Conservation (phyloP, 2,113 vertebrate genomes). For the Oncorhynchus kisutch region DNA sequence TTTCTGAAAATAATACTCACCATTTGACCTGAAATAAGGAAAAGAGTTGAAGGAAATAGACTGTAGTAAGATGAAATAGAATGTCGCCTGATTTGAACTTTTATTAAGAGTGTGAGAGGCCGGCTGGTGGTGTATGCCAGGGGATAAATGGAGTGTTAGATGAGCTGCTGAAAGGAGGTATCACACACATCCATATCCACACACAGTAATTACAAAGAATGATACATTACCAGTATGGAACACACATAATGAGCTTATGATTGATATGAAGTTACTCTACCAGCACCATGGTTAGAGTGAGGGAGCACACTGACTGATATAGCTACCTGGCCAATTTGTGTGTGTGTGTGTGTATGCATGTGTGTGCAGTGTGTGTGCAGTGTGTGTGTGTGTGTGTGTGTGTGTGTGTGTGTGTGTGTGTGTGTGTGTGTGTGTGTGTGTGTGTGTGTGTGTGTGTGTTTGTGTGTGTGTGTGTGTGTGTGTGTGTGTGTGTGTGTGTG, state of each 20-base stretch:
- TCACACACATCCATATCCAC: not conserved
- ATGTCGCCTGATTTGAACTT: not conserved
- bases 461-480: not conserved
- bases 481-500: not conserved
- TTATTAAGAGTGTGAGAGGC: not conserved
- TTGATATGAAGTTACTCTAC: not conserved
- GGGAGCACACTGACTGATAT: not conserved
- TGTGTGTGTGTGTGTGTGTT: not conserved
- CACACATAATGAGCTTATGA: constrained; percentile 9
- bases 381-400: not conserved
- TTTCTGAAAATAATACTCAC: not conserved
- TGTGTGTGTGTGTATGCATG: not conserved
- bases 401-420: not conserved
- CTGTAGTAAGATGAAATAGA: not conserved
- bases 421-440: not conserved
- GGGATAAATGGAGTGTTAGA: not conserved
- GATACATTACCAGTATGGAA: constrained; percentile 2
- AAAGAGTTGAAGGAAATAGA: not conserved
- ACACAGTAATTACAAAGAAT: constrained; percentile 3
- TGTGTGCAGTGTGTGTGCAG: not conserved
- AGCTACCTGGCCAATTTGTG: no score
- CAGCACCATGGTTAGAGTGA: no score
- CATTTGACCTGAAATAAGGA: not conserved
- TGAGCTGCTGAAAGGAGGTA: not conserved
- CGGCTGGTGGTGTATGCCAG: not conserved